These are phyloP conservation scores for Orius insidiosus DNA, from an alignment of 1,140 invertebrate species.

Conservation along the genomic window DNA sequence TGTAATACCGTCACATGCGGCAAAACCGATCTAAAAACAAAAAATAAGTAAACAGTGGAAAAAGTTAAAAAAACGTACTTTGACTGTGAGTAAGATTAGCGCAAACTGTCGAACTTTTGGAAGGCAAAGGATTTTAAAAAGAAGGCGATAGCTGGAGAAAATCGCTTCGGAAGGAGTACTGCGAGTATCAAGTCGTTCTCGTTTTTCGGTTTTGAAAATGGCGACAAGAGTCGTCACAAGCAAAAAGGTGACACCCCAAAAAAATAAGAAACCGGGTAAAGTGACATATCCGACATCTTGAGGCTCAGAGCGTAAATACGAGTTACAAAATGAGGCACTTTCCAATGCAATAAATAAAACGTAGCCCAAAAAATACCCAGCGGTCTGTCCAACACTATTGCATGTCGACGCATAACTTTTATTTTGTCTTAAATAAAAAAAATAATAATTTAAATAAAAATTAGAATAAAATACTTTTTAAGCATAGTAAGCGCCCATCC, in stretches of 20 bases:
- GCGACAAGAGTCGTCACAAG: conserved; percentile 78
- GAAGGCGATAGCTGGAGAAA: conserved; percentile 63
- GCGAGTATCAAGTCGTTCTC: conserved; percentile 27
- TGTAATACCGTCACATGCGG: conserved; percentile 88
- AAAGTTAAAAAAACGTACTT: conserved; percentile 37
- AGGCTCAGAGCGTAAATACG: conserved; percentile 64
- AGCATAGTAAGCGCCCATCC: conserved; percentile 99
- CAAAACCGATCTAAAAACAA: conserved; percentile 71
- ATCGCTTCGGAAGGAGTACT: conserved; percentile 38
- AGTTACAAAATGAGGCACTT: conserved; percentile 90
- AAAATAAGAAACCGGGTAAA: conserved; percentile 75
- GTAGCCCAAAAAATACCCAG: conserved; percentile 94
- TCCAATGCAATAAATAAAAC: conserved; percentile 95
- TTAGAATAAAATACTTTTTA: conserved; percentile 42
- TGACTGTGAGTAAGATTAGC: conserved; percentile 72
- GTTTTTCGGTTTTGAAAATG: conserved; percentile 72
- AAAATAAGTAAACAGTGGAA: conserved; percentile 9
- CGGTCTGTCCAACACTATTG: conserved; percentile 95
- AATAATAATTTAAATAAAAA: neutral
- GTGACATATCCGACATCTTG: conserved; percentile 61
- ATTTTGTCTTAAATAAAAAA: conserved; percentile 34
- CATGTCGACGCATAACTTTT: conserved; percentile 98
- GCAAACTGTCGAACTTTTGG: conserved; percentile 61
- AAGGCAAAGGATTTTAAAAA: conserved; percentile 71
- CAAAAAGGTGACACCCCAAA: conserved; percentile 89